Conservation (phyloP, 2,888 invertebrate species). For the Coleophora deauratella region DNA sequence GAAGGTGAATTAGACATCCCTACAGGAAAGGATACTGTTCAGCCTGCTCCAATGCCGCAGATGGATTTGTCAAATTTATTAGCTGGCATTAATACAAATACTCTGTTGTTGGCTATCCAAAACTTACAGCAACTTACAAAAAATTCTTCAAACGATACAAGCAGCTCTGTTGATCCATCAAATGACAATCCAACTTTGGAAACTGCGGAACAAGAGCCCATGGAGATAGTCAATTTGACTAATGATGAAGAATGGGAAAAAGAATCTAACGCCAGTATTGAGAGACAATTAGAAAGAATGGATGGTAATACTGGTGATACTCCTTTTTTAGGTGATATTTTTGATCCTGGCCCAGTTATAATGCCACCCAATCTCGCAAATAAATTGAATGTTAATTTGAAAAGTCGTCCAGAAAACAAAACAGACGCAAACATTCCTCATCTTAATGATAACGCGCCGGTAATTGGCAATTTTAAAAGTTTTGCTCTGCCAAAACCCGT, state of each 20-base stretch:
- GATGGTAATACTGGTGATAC: conserved; percentile 56
- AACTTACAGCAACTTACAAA: conserved; percentile 55
- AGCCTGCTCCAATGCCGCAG: conserved; percentile 17
- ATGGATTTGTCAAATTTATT: conserved; percentile 48
- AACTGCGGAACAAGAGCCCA: conserved; percentile 19
- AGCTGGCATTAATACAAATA: conserved; percentile 55
- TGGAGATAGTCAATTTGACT: conserved; percentile 42
- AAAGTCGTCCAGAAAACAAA: conserved; percentile 31
- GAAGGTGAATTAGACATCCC: no score
- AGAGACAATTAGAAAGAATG: conserved; percentile 46
- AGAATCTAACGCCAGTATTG: conserved; percentile 57
- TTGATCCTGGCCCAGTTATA: conserved; percentile 57
- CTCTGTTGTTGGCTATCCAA: conserved; percentile 54
- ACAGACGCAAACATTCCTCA: conserved; percentile 24
- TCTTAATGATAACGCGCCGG: conserved; percentile 46
- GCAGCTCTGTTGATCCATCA: conserved; percentile 13
- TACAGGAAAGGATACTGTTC: no score
- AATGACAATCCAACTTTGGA: conserved; percentile 27
- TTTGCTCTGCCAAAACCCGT: conserved; percentile 68
- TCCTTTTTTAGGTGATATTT: conserved; percentile 66
- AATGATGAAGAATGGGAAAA: conserved; percentile 65
- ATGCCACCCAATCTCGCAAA: conserved; percentile 38
- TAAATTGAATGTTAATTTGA: conserved; percentile 47
- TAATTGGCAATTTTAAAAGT: conserved; percentile 68
- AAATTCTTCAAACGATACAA: conserved; percentile 20